phyloP scores from a whole-genome alignment of 2,888 invertebrate species.

The Tromatobia lineatoria region DNA sequence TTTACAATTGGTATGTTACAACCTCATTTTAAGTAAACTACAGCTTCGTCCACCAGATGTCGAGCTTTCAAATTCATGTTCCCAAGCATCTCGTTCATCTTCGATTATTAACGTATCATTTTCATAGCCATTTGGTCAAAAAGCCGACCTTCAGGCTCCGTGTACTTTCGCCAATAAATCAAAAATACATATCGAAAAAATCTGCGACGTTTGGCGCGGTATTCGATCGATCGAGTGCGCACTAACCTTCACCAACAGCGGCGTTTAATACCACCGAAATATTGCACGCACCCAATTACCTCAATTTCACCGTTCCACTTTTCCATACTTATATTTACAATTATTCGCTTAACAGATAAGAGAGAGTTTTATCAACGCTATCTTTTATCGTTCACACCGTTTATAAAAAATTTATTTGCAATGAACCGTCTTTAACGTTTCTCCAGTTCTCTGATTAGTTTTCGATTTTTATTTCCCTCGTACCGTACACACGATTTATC shows the following conservation, averaged over 20 bases:
- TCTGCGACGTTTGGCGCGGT: constrained; percentile 4
- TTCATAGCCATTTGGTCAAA: constrained; percentile 6
- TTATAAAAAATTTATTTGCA: constrained; percentile 74
- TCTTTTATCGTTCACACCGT: constrained; percentile 64
- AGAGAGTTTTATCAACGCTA: constrained; percentile 51
- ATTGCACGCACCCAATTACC: constrained; percentile 26
- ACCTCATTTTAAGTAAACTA: not conserved
- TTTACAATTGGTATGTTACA: constrained; percentile 12
- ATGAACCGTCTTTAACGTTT: constrained; percentile 46
- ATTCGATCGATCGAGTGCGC: not conserved
- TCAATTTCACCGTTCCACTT: constrained; percentile 25
- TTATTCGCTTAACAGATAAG: constrained; percentile 37
- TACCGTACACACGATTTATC: constrained; percentile 3
- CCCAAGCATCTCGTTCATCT: not conserved
- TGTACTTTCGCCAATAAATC: constrained; percentile 17
- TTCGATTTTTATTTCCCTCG: not conserved
- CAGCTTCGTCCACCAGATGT: not conserved
- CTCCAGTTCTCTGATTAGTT: constrained; percentile 27
- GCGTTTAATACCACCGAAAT: not conserved
- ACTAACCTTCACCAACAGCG: not conserved
- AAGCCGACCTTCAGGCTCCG: constrained; percentile 10
- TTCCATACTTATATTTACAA: constrained; percentile 39
- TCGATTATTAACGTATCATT: not conserved
- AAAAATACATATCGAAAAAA: constrained; percentile 21
- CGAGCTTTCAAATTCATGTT: constrained; percentile 1